Evolutionary conservation across 2,113 vertebrate species (phyloP), one percentile per base, ranked within the genome.

Genomic region (Guaruba guarouba): DNA sequence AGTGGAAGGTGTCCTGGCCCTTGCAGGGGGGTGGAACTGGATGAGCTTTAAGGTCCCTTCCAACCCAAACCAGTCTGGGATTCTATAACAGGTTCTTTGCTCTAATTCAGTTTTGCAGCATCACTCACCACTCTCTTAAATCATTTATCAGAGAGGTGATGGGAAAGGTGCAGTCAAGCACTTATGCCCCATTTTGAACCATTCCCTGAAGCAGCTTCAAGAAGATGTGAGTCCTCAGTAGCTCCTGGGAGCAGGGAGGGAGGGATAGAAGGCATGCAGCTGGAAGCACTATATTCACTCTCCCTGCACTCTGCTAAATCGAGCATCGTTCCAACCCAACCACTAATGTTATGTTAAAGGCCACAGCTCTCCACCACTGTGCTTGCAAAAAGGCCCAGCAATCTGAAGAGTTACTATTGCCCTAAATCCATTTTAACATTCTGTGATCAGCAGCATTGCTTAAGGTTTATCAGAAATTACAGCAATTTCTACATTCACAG

Each of bases 251-350:
- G 35, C 17, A 33, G 15, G 69, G 35, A 66, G 6, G 41, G 28
- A 62, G 0, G 5, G 39, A 14, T n/a, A 9, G 29, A 68, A 27
- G 59, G 7, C 5, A 0, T 1, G 3, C n/a, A 25, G 81, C 55
- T 10, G n/a, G 25, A 18, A 73, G 23, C 37, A 20, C 37, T 37
- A 13, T 3, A 8, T 59, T 39, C 61, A 13, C 46, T 51, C 62
- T 17, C 41, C n/a, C 73, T 9, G 27, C n/a, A 12, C 78, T n/a
- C 70, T 17, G 61, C 84, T 82, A 81, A 94, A 74, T 2, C 2
- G 10, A 81, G 27, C 69, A 25, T 13, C 11, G 1, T 46, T 70
- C 46, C 57, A 78, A 29, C 39, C 55, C 5, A 3, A 68, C 76
- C 55, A 6, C 66, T 84, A 77, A 81, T 28, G 81, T 39, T 49